Base-by-base conservation (phyloP, 2,888 invertebrate genomes). In the Pycnomerus fuliginosus region DNA sequence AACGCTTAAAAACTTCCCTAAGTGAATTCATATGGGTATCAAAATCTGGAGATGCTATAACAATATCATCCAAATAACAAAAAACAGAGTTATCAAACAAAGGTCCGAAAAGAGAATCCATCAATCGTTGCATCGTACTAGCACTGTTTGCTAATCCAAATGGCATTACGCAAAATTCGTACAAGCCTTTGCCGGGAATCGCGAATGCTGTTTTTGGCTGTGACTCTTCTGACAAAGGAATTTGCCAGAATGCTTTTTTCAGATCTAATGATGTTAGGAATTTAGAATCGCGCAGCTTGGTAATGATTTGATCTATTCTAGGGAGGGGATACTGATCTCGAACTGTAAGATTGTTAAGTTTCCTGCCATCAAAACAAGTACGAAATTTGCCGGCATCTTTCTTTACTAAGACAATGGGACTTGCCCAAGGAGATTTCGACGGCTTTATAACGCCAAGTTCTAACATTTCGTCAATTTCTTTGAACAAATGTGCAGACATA, bases 141-240 rank as follows among this genome's bases (percentile, higher is more conserved):
- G 48, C 40, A 8, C 16, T 13, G 32, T 48, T 39, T 4, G 31
- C 2, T 3, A 48, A 15, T 2, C 45, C 45, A 36, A 46, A 46
- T 0, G 56, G 50, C 35, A 58, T 32, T 3, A 44, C 47, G 1
- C 11, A 33, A 36, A 55, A 64, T 16, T 65, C 52, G 36, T 56
- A 63, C 3, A 58, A 47, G 2, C 62, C 63, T 17, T 57, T 37
- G 4, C 59, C 52, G 2, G 58, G 56, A 1, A 67, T 53, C 11
- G 50, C 45, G 49, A 66, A 68, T 3, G 64, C 62, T 12, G 64
- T 61, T 38, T 62, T 61, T 29, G 58, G 56, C n/a, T 36, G 12
- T 13, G 54, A 55, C n/a, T 35, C 28, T 17, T 37, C 25, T 22
- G 46, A 32, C 24, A 64, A 35, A 1, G 54, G 53, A 10, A 63